Percentiles rank a stretch among this genome's conserved stretches.
phyloP scores from a whole-genome alignment of 2,797 vertebrate species.

The Agapornis canus region DNA sequence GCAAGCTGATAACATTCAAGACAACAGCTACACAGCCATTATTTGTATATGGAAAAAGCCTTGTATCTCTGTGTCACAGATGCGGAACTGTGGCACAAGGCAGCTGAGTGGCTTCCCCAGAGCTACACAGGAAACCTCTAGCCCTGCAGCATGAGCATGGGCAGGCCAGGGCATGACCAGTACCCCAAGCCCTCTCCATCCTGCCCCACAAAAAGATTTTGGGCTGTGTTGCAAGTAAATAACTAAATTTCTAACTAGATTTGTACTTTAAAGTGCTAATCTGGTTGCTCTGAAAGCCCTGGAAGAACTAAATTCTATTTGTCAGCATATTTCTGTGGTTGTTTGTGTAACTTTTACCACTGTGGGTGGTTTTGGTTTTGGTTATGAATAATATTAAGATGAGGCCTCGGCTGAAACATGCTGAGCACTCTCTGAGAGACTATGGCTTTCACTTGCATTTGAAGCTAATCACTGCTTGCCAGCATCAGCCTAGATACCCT shows the following conservation, averaged over 20 bases:
- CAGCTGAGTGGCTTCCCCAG: neutral
- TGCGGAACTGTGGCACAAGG: neutral
- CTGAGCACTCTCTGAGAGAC: neutral
- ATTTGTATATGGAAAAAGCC: neutral
- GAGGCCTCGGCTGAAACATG: neutral
- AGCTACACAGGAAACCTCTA: neutral
- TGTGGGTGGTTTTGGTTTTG: slow-evolving; percentile 11
- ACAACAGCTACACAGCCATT: neutral
- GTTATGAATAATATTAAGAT: neutral
- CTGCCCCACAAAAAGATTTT: neutral
- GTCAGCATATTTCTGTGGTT: neutral
- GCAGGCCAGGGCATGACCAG: neutral
- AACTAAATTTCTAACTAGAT: neutral
- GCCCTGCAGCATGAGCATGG: neutral
- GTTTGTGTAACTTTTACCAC: neutral
- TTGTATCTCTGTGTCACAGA: neutral
- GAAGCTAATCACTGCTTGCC: neutral
- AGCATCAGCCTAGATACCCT: neutral
- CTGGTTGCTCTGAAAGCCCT: neutral
- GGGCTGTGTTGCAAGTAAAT: neutral
- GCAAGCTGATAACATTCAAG: neutral
- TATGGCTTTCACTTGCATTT: neutral
- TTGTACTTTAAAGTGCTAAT: neutral
- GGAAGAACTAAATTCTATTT: neutral
- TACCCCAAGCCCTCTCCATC: fast-evolving